Evolutionary conservation across 2,888 invertebrate species (phyloP), one percentile per base, ranked within the genome.

Genomic region (Pseudococcus longispinus): DNA sequence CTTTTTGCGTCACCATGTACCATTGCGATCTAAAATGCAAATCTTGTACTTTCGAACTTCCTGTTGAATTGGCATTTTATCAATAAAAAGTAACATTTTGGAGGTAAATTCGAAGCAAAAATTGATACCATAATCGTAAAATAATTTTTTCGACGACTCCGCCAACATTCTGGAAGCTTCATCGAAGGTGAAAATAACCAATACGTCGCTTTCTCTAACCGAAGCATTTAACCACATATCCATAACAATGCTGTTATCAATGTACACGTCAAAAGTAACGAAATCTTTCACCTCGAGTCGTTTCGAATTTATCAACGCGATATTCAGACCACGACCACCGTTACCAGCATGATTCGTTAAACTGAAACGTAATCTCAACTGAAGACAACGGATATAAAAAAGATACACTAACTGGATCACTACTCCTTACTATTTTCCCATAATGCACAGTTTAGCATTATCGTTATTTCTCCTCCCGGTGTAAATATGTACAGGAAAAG

Each of bases 101-200:
- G n/a, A n/a, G 8, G 37, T 37, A 0, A 46, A 46, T 15, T 46
- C 3, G 0, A 8, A 46, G 26, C 23, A 26, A 18, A 20, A 70
- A 29, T 18, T 65, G 0, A 8, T 29, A 84, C 93, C 93, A 87
- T 92, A 90, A 84, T 92, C 91, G 89, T 91, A 92, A 60, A 93
- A 90, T 42, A 92, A 89, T 87, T 91, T 91, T 88, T 91, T 91
- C 0, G 92, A 92, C 89, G 91, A 91, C 83, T 91, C 90, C 60
- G 91, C 91, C 46, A 93, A 91, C 91, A 92, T 92, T 88, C 91
- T 91, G 6, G 92, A 91, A 1, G 92, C 92, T 89, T 93, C 93
- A 89, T 93, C 93, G 89, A 91, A 92, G 9, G 92, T 91, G 42
- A 92, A 91, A 44, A 91, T 91, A 55, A 92, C 90, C 2, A 93